Evolutionary conservation across 2,113 vertebrate genomes (phyloP).

Genomic region (Sphaerodactylus townsendi): DNA sequence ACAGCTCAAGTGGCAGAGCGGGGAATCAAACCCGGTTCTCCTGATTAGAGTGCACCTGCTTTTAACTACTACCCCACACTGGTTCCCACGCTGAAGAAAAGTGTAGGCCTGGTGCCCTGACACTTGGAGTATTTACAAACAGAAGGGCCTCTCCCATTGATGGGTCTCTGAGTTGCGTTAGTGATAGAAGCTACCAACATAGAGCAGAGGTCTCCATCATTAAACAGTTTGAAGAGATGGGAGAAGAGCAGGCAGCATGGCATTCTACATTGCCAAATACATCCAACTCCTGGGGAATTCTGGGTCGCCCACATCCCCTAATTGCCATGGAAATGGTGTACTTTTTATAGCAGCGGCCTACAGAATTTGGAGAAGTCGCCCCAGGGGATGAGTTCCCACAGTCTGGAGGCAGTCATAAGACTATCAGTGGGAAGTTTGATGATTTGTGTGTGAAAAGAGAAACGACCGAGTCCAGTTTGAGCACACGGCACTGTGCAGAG

Average conservation of each 20-base stretch:
- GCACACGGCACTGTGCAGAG: no score
- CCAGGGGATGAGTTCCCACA: constrained; percentile 80
- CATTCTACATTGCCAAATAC: constrained; percentile 64
- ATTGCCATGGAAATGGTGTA: constrained; percentile 79
- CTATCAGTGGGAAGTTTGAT: constrained; percentile 77
- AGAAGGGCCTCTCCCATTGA: constrained; percentile 10
- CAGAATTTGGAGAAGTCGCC: constrained; percentile 78
- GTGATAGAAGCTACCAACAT: constrained; percentile 42
- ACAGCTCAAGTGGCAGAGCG: no score
- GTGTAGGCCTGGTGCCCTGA: no score
- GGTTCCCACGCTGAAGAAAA: no score
- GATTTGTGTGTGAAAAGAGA: constrained; percentile 70
- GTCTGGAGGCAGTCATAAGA: constrained; percentile 80
- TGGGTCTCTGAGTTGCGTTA: constrained; percentile 56
- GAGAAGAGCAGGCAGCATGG: background rate
- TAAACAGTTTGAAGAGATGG: background rate
- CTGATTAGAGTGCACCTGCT: no score
- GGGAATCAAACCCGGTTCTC: no score
- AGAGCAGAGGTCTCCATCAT: constrained; percentile 16
- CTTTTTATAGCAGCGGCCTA: constrained; percentile 75
- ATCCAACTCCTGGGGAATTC: constrained; percentile 62
- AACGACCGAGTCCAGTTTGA: constrained; percentile 59
- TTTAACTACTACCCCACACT: no score
- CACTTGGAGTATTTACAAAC: constrained; percentile 28
- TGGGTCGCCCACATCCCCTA: constrained; percentile 69